Conservation (phyloP, 1,140 invertebrate genomes). For the Drosophila tsacasi region DNA sequence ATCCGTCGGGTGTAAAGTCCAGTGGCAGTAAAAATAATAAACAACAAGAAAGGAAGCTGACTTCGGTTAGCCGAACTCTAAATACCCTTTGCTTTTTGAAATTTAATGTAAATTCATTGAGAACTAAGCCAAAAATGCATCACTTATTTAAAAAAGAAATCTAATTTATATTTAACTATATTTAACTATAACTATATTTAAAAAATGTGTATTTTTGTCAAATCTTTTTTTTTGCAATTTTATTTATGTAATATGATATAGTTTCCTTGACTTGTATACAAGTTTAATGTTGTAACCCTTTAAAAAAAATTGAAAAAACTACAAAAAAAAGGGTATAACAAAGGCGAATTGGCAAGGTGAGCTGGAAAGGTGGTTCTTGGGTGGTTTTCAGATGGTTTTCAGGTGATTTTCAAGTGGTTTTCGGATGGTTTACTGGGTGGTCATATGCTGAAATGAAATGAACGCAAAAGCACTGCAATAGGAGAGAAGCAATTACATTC, state of each 20-base stretch:
- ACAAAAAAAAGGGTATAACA: background rate
- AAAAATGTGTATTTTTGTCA: too few species aligned
- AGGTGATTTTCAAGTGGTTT: background rate
- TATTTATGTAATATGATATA: too few species aligned
- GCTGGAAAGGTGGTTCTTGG: background rate
- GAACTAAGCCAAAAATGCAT: background rate
- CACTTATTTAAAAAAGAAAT: too few species aligned
- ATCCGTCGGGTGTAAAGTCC: slow-evolving; percentile 22
- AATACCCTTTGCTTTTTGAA: background rate
- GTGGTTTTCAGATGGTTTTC: background rate
- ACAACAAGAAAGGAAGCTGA: background rate
- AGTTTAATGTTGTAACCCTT: too few species aligned
- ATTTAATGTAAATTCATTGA: background rate
- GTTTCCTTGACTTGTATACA: too few species aligned
- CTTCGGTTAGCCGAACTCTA: background rate
- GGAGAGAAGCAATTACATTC: background rate
- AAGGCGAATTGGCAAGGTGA: slow-evolving; percentile 4
- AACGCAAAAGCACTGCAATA: background rate
- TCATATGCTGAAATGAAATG: slow-evolving; percentile 2
- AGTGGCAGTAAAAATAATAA: slow-evolving; percentile 1
- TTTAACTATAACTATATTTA: too few species aligned
- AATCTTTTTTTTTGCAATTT: too few species aligned
- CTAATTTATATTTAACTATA: too few species aligned
- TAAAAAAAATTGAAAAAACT: too few species aligned
- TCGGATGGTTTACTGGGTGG: slow-evolving; percentile 5